phyloP scores from a whole-genome alignment of 1,140 invertebrate genomes.

The Geopemphigus sp. region DNA sequence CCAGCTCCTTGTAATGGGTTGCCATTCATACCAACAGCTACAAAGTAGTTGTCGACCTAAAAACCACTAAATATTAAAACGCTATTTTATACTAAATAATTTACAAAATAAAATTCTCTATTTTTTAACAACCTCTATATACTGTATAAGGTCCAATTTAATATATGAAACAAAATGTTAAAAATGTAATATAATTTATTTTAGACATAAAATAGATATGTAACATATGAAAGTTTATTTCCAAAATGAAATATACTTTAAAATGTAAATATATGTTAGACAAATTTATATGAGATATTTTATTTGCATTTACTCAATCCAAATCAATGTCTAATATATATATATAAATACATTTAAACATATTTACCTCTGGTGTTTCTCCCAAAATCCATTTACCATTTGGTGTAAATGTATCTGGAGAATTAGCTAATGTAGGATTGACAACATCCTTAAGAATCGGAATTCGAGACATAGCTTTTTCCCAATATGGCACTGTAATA shows the following conservation, averaged over 20 bases:
- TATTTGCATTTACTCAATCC: too few species aligned
- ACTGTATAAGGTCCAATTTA: neutral
- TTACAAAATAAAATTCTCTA: too few species aligned
- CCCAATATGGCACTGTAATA: conserved; percentile 58
- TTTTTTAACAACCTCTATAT: neutral
- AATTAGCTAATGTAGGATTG: conserved; percentile 64
- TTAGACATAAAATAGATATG: too few species aligned
- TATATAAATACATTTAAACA: neutral
- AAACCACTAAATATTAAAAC: neutral
- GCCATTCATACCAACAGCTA: conserved; percentile 72
- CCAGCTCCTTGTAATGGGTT: conserved; percentile 68
- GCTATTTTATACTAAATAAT: too few species aligned
- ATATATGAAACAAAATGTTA: too few species aligned
- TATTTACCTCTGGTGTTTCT: conserved; percentile 66
- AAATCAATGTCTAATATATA: too few species aligned
- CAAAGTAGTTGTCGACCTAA: conserved; percentile 71
- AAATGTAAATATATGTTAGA: too few species aligned
- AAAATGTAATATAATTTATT: too few species aligned
- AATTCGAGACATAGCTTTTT: conserved; percentile 66
- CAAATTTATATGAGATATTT: too few species aligned
- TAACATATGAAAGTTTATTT: too few species aligned
- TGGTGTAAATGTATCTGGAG: conserved; percentile 77
- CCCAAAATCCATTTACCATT: conserved; percentile 70
- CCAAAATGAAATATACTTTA: too few species aligned
- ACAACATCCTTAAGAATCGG: conserved; percentile 63